Conservation (phyloP, 2,797 vertebrate genomes). For the Halcyon leucocephala region DNA sequence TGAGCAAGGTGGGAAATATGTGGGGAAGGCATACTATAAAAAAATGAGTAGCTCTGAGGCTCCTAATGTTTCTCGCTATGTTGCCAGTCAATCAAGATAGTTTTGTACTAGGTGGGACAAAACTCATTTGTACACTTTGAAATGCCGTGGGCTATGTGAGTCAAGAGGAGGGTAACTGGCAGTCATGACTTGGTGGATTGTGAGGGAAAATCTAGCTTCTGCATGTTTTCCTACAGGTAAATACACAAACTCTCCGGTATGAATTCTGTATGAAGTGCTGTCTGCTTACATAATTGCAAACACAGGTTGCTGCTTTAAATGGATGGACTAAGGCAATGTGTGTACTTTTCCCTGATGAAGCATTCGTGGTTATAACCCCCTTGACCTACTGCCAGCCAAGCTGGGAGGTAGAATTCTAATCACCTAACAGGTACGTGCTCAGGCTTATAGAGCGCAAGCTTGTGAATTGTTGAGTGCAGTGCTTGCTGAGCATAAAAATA, state of each 20-base stretch:
- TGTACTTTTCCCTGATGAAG: background rate
- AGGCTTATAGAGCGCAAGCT: background rate
- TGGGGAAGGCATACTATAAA: background rate
- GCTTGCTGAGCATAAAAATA: background rate
- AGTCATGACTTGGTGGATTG: background rate
- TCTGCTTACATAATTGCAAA: background rate
- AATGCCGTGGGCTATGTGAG: background rate
- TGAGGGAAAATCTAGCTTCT: background rate
- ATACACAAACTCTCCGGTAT: background rate
- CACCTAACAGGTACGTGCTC: background rate
- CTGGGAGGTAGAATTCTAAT: background rate
- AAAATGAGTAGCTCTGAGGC: background rate
- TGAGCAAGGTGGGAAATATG: background rate
- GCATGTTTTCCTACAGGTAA: background rate
- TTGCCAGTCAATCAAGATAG: background rate
- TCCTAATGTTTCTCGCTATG: background rate
- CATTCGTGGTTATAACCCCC: background rate
- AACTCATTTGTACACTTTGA: background rate
- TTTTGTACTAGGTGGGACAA: background rate
- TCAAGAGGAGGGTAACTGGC: background rate
- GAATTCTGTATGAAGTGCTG: background rate
- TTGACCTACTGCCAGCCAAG: background rate
- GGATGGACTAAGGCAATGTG: background rate
- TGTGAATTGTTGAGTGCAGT: background rate
- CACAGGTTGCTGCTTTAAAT: background rate